Conservation (phyloP, 2,797 vertebrate genomes). For the Spondyliosoma cantharus region DNA sequence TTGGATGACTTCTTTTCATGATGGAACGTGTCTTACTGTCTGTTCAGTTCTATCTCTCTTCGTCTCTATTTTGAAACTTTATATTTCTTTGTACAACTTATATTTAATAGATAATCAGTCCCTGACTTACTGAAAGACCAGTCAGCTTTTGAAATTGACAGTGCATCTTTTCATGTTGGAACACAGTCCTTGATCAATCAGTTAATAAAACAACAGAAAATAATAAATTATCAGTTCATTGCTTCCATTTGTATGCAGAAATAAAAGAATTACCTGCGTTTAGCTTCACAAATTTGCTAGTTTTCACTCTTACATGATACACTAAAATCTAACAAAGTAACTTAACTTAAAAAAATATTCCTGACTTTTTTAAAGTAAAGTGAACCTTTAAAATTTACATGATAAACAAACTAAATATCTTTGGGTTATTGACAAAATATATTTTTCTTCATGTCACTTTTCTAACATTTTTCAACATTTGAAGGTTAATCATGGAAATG, state of each 20-base stretch:
- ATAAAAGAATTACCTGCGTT: background rate
- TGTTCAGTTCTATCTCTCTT: background rate
- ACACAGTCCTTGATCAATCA: background rate
- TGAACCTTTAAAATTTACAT: too few relatives aligned
- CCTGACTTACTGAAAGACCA: too few relatives aligned
- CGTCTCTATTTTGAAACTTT: background rate
- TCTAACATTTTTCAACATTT: background rate
- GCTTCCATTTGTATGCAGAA: background rate
- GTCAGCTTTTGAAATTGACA: too few relatives aligned
- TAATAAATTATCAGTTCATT: background rate
- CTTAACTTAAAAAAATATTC: too few relatives aligned
- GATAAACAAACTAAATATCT: background rate
- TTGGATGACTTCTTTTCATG: conserved; percentile 27
- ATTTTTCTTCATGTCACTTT: background rate
- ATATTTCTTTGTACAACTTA: too few relatives aligned
- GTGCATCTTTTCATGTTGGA: background rate
- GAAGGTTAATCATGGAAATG: background rate
- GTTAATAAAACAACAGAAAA: background rate
- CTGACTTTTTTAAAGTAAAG: too few relatives aligned
- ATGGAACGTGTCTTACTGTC: background rate
- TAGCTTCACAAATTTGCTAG: background rate
- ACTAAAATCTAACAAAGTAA: too few relatives aligned
- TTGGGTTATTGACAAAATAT: background rate
- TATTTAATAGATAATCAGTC: background rate
- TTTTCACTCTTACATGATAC: background rate